Conservation (phyloP, 2,888 invertebrate species). For the Lasioglossum pauxillum region DNA sequence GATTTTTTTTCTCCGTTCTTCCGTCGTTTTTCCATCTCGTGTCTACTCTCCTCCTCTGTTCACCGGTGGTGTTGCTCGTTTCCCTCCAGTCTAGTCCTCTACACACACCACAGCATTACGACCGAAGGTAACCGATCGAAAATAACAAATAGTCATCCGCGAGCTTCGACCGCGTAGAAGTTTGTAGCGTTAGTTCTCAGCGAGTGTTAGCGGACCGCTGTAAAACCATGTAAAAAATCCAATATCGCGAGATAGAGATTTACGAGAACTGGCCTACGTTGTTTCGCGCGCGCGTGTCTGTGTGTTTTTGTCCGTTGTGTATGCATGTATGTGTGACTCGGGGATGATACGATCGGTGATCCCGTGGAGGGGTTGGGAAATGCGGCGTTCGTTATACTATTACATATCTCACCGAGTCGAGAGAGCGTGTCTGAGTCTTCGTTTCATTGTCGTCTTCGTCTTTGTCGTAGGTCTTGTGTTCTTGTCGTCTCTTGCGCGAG, state of each 20-base stretch:
- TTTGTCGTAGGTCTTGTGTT: background rate
- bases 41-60: background rate
- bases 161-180: conserved; percentile 26
- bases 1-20: conserved; percentile 30
- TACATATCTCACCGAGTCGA: conserved; percentile 6
- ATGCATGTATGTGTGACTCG: background rate
- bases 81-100: conserved; percentile 14
- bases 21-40: conserved; percentile 15
- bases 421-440: conserved; percentile 28
- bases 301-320: background rate
- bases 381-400: conserved; percentile 17
- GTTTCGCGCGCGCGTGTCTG: background rate
- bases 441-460: conserved; percentile 10
- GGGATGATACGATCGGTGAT: conserved; percentile 51
- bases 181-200: conserved; percentile 15
- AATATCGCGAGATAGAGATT: conserved; percentile 63
- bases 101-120: conserved; percentile 37
- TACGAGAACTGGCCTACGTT: conserved; percentile 61
- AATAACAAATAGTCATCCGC: conserved; percentile 36
- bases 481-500: conserved; percentile 25
- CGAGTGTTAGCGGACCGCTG: conserved; percentile 56
- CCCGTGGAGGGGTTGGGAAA: conserved; percentile 8
- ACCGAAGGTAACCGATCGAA: conserved; percentile 33
- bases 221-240: conserved; percentile 72
- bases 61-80: background rate